These are phyloP conservation scores for Sarcophaga subvicina DNA, from an alignment of 2,888 invertebrate genomes.

Conservation along the genomic window DNA sequence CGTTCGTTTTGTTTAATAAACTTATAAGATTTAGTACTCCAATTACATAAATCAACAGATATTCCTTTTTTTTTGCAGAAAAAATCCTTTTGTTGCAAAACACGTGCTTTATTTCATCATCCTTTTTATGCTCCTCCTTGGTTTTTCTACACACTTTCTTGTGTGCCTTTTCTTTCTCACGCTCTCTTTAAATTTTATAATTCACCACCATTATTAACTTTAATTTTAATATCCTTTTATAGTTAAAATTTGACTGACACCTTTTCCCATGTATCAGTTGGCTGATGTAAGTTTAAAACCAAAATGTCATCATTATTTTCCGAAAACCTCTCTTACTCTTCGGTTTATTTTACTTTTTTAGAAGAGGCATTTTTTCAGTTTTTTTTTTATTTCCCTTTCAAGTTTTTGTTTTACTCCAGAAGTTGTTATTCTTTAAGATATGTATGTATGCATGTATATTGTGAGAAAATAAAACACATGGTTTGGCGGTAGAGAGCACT, in stretches of 20 bases:
- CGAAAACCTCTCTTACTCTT: not conserved
- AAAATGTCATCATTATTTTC: conserved; percentile 52
- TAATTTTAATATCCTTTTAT: conserved; percentile 17
- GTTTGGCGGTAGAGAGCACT: not conserved
- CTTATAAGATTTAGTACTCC: not conserved
- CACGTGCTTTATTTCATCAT: conserved; percentile 44
- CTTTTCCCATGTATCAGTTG: not conserved
- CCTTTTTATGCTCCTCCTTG: not conserved
- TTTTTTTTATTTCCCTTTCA: not conserved
- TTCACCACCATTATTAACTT: conserved; percentile 21
- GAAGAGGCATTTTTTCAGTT: not conserved
- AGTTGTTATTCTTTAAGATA: not conserved
- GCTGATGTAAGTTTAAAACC: conserved; percentile 56
- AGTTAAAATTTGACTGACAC: not conserved
- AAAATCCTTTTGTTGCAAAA: not conserved
- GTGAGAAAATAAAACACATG: conserved; percentile 4
- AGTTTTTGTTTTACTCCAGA: not conserved
- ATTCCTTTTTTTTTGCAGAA: not conserved
- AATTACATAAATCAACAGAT: not conserved
- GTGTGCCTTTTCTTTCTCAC: not conserved
- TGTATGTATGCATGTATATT: not conserved
- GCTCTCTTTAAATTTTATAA: not conserved
- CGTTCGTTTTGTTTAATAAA: not conserved
- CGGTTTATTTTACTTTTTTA: not conserved
- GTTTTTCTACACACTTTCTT: not conserved